These are phyloP conservation scores for Hirtodrosophila duncani DNA, from an alignment of 2,888 invertebrate genomes.

Conservation along the genomic window DNA sequence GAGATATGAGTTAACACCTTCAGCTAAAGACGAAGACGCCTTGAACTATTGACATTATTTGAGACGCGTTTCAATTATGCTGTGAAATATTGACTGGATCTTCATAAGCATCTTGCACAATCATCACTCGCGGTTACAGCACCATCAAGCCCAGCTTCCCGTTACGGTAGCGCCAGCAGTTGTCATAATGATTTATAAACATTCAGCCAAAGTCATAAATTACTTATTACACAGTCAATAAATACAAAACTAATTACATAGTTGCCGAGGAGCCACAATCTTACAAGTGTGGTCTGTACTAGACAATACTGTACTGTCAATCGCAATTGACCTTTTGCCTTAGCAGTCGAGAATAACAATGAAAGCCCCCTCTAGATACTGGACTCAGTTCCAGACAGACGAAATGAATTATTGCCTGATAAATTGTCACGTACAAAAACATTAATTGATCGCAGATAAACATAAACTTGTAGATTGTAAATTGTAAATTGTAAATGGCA, in stretches of 20 bases:
- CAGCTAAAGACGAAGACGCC: conserved; percentile 39
- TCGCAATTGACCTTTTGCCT: conserved; percentile 57
- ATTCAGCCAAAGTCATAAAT: conserved; percentile 32
- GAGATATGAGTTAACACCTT: conserved; percentile 6
- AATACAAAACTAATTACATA: conserved; percentile 33
- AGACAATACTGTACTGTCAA: conserved; percentile 25
- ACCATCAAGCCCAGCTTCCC: conserved; percentile 27
- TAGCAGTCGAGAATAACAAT: conserved; percentile 27
- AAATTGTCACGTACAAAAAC: conserved; percentile 60
- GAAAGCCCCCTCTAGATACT: conserved; percentile 18
- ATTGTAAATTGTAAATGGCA: too few species aligned
- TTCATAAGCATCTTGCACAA: conserved; percentile 49
- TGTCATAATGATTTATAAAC: conserved; percentile 58
- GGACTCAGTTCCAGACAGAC: conserved; percentile 20
- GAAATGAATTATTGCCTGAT: conserved; percentile 58
- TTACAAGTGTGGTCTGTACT: too few species aligned
- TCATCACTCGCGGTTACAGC: conserved; percentile 3
- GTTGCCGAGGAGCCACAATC: not conserved
- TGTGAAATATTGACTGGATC: conserved; percentile 8
- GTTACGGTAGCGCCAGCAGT: conserved; percentile 58
- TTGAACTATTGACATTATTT: conserved; percentile 58
- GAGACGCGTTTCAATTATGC: conserved; percentile 55
- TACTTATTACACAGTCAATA: conserved; percentile 33
- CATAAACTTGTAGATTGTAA: conserved; percentile 27
- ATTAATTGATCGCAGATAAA: conserved; percentile 59